phyloP scores from a whole-genome alignment of 2,888 invertebrate genomes.

The Neoaliturus tenellus region DNA sequence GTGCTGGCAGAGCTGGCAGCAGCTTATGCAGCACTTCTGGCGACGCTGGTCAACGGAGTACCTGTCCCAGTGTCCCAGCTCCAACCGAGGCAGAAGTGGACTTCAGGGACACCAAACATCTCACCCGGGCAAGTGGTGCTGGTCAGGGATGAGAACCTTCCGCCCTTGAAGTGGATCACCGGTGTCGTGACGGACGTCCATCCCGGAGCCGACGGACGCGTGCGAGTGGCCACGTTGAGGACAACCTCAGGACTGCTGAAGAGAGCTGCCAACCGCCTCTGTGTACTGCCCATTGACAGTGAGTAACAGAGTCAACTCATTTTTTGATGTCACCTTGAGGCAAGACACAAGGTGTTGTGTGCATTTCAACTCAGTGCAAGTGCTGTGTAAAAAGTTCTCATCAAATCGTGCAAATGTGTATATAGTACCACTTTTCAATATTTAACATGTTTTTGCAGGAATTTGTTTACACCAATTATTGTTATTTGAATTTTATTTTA shows the following conservation, averaged over 20 bases:
- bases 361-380: background rate
- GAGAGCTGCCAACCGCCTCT: background rate
- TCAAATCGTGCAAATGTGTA: too few relatives aligned
- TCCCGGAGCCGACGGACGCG: background rate
- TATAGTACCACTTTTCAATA: too few relatives aligned
- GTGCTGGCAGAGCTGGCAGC: background rate
- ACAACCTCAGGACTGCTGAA: background rate
- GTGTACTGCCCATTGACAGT: background rate
- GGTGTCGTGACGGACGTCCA: background rate
- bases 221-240: background rate
- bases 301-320: background rate
- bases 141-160: conserved; percentile 34
- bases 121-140: background rate
- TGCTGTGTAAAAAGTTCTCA: background rate
- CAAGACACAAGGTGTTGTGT: too few relatives aligned
- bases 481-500: too few relatives aligned
- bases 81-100: conserved; percentile 33
- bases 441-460: too few relatives aligned
- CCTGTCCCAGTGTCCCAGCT: conserved; percentile 17
- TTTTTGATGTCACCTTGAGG: too few relatives aligned
- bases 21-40: conserved; percentile 55
- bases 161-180: conserved; percentile 38
- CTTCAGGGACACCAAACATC: background rate
- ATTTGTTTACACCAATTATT: too few relatives aligned
- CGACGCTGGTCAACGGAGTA: conserved; percentile 53